Percentiles rank a stretch among this genome's conserved stretches.
Evolutionary conservation across 2,113 vertebrate species (phyloP).

Genomic region (Corythaeola cristata): DNA sequence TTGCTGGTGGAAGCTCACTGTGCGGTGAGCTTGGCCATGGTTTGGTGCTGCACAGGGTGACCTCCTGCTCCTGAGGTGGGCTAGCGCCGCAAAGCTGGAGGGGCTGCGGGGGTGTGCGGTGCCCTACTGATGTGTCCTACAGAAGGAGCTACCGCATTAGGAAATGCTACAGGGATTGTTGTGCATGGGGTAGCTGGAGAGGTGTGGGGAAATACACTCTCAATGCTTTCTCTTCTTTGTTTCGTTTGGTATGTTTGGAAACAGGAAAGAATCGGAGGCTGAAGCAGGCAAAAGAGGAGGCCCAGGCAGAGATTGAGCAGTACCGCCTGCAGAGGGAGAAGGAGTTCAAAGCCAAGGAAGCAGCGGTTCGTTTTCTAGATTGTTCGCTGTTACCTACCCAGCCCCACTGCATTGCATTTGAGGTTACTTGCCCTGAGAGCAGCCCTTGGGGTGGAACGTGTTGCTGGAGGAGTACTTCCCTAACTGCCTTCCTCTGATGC

Average conservation of each 20-base stretch:
- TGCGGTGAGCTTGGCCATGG: fast-evolving
- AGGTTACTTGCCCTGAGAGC: neutral
- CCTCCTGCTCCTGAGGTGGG: fast-evolving
- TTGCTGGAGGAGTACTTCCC: neutral
- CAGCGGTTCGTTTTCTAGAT: slow-evolving; percentile 78
- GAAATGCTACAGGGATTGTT: neutral
- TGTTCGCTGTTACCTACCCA: neutral
- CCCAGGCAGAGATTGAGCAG: slow-evolving; percentile 97
- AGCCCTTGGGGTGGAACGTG: fast-evolving
- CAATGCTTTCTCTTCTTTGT: neutral
- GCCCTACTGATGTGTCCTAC: neutral
- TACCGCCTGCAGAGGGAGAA: slow-evolving; percentile 96
- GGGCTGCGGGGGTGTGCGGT: fast-evolving
- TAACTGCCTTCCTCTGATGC: neutral
- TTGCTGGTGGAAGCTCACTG: neutral
- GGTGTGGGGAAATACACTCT: fast-evolving
- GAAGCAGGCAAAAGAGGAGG: slow-evolving; percentile 98
- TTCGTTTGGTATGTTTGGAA: neutral
- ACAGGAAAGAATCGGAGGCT: slow-evolving; percentile 93
- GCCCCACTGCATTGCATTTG: neutral
- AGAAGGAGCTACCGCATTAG: neutral
- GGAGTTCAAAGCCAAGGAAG: slow-evolving; percentile 97
- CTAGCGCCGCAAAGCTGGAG: fast-evolving
- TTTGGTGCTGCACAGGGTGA: fast-evolving
- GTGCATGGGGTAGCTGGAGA: fast-evolving